Evolutionary conservation across 2,797 vertebrate genomes (phyloP).

Genomic region (Lithobates pipiens): DNA sequence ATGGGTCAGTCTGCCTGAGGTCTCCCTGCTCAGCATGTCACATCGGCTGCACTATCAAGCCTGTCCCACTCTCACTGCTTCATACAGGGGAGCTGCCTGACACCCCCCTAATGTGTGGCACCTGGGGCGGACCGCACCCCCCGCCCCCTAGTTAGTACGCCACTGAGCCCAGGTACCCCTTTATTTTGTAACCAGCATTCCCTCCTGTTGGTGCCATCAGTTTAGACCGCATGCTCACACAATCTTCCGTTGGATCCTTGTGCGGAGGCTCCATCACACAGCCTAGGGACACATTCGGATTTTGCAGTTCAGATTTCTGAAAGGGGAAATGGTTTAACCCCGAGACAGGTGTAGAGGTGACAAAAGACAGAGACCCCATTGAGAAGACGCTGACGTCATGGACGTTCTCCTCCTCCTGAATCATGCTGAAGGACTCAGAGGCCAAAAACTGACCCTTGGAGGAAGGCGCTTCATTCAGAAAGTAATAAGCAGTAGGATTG

Average conservation of each 20-base stretch:
- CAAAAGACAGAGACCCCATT: slow-evolving; percentile 55
- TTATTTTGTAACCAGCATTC: not conserved
- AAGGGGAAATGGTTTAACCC: slow-evolving; percentile 64
- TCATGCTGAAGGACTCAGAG: not conserved
- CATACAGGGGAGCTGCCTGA: too few species aligned
- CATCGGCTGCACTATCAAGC: too few species aligned
- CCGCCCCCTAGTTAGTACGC: too few species aligned
- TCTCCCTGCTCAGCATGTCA: too few species aligned
- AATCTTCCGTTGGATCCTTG: not conserved
- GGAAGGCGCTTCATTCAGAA: not conserved
- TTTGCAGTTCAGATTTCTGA: slow-evolving; percentile 33
- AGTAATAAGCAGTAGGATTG: too few species aligned
- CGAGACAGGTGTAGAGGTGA: slow-evolving; percentile 68
- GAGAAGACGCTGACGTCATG: slow-evolving; percentile 64
- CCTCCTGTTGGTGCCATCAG: not conserved
- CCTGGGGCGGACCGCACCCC: too few species aligned
- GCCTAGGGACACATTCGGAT: slow-evolving; percentile 33
- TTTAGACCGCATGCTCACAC: not conserved
- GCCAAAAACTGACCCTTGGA: not conserved
- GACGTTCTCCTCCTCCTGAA: slow-evolving; percentile 19
- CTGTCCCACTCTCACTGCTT: too few species aligned
- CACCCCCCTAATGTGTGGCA: too few species aligned
- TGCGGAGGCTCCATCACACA: slow-evolving; percentile 29
- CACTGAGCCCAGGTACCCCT: too few species aligned
- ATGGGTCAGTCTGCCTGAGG: too few species aligned